Conservation (phyloP, 2,113 vertebrate species). For the Festucalex cinctus region DNA sequence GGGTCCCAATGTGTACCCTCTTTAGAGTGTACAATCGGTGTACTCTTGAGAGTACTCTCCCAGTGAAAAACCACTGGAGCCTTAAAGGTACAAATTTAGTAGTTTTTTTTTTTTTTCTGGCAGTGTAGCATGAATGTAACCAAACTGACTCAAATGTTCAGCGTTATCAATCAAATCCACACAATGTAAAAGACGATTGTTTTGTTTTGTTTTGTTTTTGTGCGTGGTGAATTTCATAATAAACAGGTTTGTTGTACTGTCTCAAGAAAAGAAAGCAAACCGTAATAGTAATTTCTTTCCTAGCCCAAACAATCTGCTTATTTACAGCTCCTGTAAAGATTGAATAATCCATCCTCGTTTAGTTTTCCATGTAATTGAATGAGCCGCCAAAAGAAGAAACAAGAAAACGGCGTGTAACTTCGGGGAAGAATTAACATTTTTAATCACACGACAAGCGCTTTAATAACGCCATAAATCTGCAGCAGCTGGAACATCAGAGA, state of each 20-base stretch:
- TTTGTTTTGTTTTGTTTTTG: too few relatives aligned
- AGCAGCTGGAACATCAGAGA: conserved; percentile 68
- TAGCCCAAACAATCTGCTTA: conserved; percentile 52
- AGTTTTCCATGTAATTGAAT: conserved; percentile 77
- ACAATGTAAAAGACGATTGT: too few relatives aligned
- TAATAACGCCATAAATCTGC: conserved; percentile 74
- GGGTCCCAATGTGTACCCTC: too few relatives aligned
- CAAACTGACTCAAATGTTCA: too few relatives aligned
- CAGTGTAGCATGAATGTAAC: too few relatives aligned
- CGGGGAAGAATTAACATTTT: conserved; percentile 71
- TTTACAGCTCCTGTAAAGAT: conserved; percentile 58
- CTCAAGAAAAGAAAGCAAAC: conserved; percentile 4
- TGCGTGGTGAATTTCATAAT: too few relatives aligned
- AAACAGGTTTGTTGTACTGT: background rate
- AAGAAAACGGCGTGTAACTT: conserved; percentile 68
- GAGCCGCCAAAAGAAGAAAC: conserved; percentile 51
- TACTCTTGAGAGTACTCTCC: too few relatives aligned
- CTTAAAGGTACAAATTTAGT: too few relatives aligned
- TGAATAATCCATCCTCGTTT: conserved; percentile 71
- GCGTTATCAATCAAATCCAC: too few relatives aligned
- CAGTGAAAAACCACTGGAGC: too few relatives aligned
- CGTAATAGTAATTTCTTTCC: conserved; percentile 31
- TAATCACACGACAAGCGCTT: conserved; percentile 76
- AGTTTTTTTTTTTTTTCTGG: too few relatives aligned
- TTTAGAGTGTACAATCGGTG: too few relatives aligned